These are phyloP conservation scores for Phoxinus phoxinus DNA, from an alignment of 2,113 vertebrate genomes.

Conservation along the genomic window DNA sequence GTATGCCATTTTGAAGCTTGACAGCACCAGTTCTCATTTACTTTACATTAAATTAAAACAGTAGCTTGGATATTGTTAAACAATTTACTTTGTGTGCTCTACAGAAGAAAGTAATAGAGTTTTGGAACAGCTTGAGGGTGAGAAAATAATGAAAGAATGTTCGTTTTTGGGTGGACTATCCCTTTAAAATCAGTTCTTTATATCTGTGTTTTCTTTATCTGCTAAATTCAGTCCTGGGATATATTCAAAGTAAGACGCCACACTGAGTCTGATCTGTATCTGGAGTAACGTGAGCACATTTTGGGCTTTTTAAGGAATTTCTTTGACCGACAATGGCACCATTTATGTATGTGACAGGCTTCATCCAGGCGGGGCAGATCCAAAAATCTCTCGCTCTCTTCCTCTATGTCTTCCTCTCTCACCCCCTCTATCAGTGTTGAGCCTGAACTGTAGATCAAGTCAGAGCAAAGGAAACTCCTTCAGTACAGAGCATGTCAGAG, in stretches of 20 bases:
- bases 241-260: conserved; percentile 7
- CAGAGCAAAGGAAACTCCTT: conserved; percentile 47
- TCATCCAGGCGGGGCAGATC: conserved; percentile 33
- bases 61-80: neutral
- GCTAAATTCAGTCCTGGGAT: neutral
- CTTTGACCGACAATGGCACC: conserved; percentile 48
- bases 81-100: neutral
- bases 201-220: conserved; percentile 3
- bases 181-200: conserved; percentile 17
- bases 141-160: neutral
- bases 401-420: neutral
- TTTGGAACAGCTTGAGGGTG: neutral
- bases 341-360: conserved; percentile 54
- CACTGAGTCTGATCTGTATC: conserved; percentile 25
- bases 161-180: conserved; percentile 6
- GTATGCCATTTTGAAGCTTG: neutral
- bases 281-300: conserved; percentile 51
- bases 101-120: neutral
- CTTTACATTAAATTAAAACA: neutral
- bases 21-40: neutral
- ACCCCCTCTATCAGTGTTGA: neutral
- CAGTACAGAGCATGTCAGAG: conserved; percentile 32
- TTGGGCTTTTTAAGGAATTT: conserved; percentile 17
- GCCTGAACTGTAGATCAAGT: conserved; percentile 38
- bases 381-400: neutral